Evolutionary conservation across 2,888 invertebrate genomes (phyloP).

Genomic region (Rhorus exstirpatorius): DNA sequence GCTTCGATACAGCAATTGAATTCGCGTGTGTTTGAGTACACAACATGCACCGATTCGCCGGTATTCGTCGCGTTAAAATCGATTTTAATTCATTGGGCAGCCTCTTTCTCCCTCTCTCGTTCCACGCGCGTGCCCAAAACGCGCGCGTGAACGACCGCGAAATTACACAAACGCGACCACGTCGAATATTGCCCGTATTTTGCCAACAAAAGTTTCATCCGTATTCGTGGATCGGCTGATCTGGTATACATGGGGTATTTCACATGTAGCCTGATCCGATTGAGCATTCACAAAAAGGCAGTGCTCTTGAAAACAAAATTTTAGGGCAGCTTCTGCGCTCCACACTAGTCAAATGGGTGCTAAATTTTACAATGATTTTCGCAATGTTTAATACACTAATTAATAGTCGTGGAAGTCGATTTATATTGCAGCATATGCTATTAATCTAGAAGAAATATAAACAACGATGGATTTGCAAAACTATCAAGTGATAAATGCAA

Average conservation of each 20-base stretch:
- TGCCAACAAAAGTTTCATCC: slow-evolving; percentile 1
- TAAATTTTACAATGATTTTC: too few relatives aligned
- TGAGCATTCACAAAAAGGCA: too few relatives aligned
- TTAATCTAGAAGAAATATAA: too few relatives aligned
- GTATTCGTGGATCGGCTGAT: neutral
- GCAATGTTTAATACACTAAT: too few relatives aligned
- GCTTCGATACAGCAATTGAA: slow-evolving; percentile 36
- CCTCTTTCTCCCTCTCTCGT: slow-evolving; percentile 42
- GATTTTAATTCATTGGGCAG: slow-evolving; percentile 30
- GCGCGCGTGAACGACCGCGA: neutral
- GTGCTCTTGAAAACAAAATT: too few relatives aligned
- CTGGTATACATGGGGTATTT: neutral
- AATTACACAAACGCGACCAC: slow-evolving; percentile 6
- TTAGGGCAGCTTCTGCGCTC: too few relatives aligned
- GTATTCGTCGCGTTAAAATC: slow-evolving; percentile 19
- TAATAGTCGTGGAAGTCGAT: too few relatives aligned
- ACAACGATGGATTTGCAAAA: too few relatives aligned
- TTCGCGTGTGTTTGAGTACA: slow-evolving; percentile 22
- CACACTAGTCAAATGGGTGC: too few relatives aligned
- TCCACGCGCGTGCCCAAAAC: neutral
- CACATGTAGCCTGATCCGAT: too few relatives aligned
- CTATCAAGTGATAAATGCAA: too few relatives aligned
- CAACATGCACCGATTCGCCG: slow-evolving; percentile 33
- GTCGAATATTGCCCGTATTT: neutral
- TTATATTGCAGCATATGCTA: too few relatives aligned